Base-by-base conservation (phyloP, 2,888 invertebrate species). In the Tineola bisselliella region DNA sequence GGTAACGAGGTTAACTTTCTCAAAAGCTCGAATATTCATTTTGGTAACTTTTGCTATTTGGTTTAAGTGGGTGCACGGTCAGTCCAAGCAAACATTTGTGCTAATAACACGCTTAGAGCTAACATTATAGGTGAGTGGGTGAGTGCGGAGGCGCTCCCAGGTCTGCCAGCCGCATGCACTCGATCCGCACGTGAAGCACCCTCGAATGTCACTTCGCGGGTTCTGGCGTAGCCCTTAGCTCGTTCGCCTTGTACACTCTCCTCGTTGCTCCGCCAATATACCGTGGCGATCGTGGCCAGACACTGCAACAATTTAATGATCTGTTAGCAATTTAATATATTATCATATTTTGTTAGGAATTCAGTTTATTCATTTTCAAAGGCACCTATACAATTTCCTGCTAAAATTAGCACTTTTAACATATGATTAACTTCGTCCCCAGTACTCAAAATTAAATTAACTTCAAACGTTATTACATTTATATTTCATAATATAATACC, bases 211-310 rank as follows among this genome's bases (percentile, higher is more conserved):
- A 93, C 91, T 74, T 93, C 94, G 62, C 94, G 89, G 66, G 94
- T 94, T 75, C 94, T 93, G 57, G 92, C 92, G 65, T 94, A 92
- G 60, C 92, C 92, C 72, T 91, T 91, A 70, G 91, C 90, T 69
- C 91, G 89, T 68, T 91, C 90, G 38, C 94, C 93, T 77, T 94
- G 93, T 60, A 95, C 94, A 71, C 94, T 94, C 76, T 95, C 94
- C 77, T 95, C 95, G 81, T 95, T 95, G 76, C 93, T 94, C 68
- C 93, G 90, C 92, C 93, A 93, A 81, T 95, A 95, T 54, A 95
- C 91, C 43, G 93, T 93, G 62, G 93, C 94, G 79, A 95, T 95
- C 69, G 93, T 94, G 63, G 95, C 95, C 75, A 94, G 89, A 87
- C 95, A 96, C 90, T 90, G 81, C 18, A 54, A 54, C 15, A 48